Base-by-base conservation (phyloP, 2,797 vertebrate species). In the Danio aesculapii region DNA sequence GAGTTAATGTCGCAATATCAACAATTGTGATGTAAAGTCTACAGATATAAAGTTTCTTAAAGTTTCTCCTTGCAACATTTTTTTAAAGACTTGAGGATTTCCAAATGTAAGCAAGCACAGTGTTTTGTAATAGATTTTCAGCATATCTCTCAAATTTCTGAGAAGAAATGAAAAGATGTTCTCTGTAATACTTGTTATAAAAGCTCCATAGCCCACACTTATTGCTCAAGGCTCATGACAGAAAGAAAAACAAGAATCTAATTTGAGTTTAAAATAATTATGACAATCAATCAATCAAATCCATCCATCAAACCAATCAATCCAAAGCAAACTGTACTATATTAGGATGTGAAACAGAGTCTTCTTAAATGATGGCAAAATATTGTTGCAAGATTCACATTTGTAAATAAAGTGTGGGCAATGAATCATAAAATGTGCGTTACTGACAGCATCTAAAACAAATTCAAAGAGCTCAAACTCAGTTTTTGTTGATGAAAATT, bases 41-140 rank as follows among this genome's bases (percentile, higher is more conserved):
- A n/a, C n/a, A n/a, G n/a, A n/a, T n/a, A n/a, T n/a, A n/a, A n/a
- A n/a, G n/a, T n/a, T n/a, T n/a, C n/a, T n/a, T 69, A 39, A 69
- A 69, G 14, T 39, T 70, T 39, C 21, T 52, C 14, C 67, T n/a
- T 52, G 6, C 21, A 41, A 3, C 30, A n/a, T 41, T 14, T 11
- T 70, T 53, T 12, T 7, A 70, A 52, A 70, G 14, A 53, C 50
- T 70, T 19, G 67, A 69, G 52, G 67, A 6, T 69, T 70, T 41
- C 6, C 14, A 41, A 70, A 70, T 39, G 14, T 70, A n/a, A 41
- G 49, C 12, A 16, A 9, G 14, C 3, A 30, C 30, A 30, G 30
- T 30, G 30, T 30, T 30, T 30, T 30, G 30, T 30, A 30, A 30
- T 30, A 30, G 30, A 30, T 68, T 50, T 68, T 39, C 21, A 69